Conservation (phyloP, 2,797 vertebrate species). For the Scolopax bukidnonensis region DNA sequence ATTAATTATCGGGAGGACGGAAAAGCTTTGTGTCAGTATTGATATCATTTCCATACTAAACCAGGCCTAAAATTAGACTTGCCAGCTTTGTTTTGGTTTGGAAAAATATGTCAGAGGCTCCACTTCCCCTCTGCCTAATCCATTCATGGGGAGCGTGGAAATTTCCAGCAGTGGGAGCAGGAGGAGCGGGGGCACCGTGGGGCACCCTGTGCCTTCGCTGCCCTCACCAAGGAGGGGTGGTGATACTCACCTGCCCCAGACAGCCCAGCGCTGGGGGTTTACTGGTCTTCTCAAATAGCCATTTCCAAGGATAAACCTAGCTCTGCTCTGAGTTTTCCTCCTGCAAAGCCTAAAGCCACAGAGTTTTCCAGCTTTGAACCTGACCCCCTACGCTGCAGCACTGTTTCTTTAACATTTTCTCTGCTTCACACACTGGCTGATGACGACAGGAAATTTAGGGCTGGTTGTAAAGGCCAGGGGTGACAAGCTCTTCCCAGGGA, state of each 20-base stretch:
- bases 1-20: neutral
- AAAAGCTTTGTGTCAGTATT: constrained; percentile 9
- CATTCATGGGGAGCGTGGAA: neutral
- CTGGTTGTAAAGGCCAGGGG: neutral
- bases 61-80: constrained; percentile 52
- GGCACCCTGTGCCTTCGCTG: neutral
- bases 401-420: neutral
- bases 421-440: accelerated
- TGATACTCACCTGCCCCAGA: neutral
- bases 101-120: constrained; percentile 35
- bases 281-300: neutral
- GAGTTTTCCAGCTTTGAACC: neutral
- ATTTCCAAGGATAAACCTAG: neutral
- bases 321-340: neutral
- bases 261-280: neutral
- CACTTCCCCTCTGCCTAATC: neutral
- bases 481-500: neutral
- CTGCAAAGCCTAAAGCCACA: neutral
- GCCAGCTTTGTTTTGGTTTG: constrained; percentile 44
- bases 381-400: accelerated
- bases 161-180: neutral
- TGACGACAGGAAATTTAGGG: neutral
- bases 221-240: neutral
- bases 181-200: neutral
- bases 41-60: constrained; percentile 35